Percentiles rank a stretch among this genome's conserved stretches.
phyloP scores from a whole-genome alignment of 2,113 vertebrate species.

The Chloroceryle aenea region DNA sequence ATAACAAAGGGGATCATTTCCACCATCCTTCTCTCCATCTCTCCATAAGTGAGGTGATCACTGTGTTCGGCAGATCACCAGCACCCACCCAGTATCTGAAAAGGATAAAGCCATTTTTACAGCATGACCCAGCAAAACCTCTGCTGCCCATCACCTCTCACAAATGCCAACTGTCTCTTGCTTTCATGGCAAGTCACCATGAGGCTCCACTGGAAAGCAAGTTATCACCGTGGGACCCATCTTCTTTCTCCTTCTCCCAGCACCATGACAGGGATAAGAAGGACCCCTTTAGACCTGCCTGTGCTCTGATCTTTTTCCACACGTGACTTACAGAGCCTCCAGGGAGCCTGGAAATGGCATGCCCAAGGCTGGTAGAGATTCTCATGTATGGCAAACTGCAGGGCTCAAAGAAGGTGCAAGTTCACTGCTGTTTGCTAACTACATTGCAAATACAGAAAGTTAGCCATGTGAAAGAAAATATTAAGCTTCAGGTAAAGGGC shows the following conservation, averaged over 20 bases:
- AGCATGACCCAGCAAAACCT: background rate
- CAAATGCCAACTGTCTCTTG: background rate
- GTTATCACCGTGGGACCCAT: background rate
- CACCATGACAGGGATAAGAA: background rate
- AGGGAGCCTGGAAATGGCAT: background rate
- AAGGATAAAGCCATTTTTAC: background rate
- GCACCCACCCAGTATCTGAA: background rate
- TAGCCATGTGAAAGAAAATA: background rate
- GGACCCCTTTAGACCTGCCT: background rate
- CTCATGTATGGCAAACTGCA: background rate
- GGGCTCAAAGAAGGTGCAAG: background rate
- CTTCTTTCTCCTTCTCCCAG: background rate
- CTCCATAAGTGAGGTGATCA: background rate
- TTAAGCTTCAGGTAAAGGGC: background rate
- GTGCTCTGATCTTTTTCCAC: background rate
- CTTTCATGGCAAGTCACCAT: background rate
- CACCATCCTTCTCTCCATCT: background rate
- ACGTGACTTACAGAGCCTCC: background rate
- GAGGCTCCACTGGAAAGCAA: background rate
- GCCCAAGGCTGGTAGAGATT: background rate
- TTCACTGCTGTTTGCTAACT: background rate
- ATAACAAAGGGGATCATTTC: background rate
- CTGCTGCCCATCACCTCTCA: background rate
- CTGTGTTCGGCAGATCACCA: background rate
- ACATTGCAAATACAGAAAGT: background rate